A percentile compares a stretch with the other conserved stretches of the same genome.
Evolutionary conservation across 1,140 invertebrate species (phyloP).

Genomic region (Andricus grossulariae): DNA sequence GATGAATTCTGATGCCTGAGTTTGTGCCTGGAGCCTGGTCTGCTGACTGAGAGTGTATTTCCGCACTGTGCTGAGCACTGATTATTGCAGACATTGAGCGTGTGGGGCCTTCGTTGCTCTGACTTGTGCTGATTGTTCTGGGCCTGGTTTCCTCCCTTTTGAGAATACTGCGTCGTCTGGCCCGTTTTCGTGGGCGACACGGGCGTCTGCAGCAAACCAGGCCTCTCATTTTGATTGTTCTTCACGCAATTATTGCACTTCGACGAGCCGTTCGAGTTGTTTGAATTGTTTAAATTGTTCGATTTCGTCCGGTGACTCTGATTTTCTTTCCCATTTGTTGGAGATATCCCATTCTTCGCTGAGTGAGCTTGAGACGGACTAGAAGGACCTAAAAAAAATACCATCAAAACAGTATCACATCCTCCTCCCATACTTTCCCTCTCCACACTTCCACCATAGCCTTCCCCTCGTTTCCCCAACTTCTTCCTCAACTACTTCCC

Average conservation of each 20-base stretch:
- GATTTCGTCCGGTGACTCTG: slow-evolving; percentile 60
- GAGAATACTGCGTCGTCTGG: slow-evolving; percentile 68
- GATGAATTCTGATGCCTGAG: slow-evolving; percentile 80
- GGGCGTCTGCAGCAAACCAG: slow-evolving; percentile 68
- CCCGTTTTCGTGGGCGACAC: slow-evolving; percentile 65
- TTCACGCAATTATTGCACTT: slow-evolving; percentile 73
- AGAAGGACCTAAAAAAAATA: slow-evolving; percentile 62
- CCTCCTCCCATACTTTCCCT: background rate
- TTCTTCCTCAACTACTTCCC: too few relatives aligned
- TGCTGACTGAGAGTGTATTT: slow-evolving; percentile 73
- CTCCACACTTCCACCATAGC: too few relatives aligned
- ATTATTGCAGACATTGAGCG: slow-evolving; percentile 71
- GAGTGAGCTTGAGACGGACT: slow-evolving; percentile 67
- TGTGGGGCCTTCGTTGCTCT: slow-evolving; percentile 66
- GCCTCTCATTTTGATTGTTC: slow-evolving; percentile 69
- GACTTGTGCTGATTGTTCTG: slow-evolving; percentile 69
- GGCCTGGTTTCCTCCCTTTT: slow-evolving; percentile 65
- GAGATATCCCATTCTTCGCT: slow-evolving; percentile 62
- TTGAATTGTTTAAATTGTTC: slow-evolving; percentile 47
- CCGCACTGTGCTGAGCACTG: slow-evolving; percentile 76
- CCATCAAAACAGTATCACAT: slow-evolving; percentile 30
- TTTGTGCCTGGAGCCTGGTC: slow-evolving; percentile 73
- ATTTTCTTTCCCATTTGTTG: slow-evolving; percentile 63
- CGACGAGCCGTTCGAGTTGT: slow-evolving; percentile 30
- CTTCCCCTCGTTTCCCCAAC: too few relatives aligned